A percentile compares a stretch with the other conserved stretches of the same genome.
These are phyloP conservation scores for Chrysolophus pictus DNA, from an alignment of 2,797 vertebrate genomes.

Conservation along the genomic window DNA sequence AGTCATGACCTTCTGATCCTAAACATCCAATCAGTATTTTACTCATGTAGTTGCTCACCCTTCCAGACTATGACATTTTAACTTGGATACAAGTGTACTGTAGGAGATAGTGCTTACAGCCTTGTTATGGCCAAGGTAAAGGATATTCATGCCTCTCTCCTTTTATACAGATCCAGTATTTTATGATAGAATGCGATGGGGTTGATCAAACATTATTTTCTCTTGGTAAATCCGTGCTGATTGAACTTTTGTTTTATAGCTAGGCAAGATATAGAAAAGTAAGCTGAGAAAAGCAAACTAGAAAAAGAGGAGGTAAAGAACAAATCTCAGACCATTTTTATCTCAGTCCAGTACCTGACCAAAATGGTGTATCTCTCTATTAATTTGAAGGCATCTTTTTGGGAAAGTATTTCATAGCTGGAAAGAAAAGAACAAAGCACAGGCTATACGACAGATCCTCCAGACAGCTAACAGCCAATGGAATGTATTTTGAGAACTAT, in stretches of 20 bases:
- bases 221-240: background rate
- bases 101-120: background rate
- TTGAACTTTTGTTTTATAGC: background rate
- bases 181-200: background rate
- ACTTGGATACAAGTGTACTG: too few species aligned
- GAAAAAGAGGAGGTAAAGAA: background rate
- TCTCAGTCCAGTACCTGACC: background rate
- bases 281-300: background rate
- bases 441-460: background rate
- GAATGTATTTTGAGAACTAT: constrained; percentile 11
- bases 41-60: background rate
- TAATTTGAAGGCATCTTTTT: constrained; percentile 9
- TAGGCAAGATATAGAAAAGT: background rate
- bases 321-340: background rate
- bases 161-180: background rate
- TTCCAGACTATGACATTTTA: background rate
- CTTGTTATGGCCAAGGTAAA: background rate
- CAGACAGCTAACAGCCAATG: background rate
- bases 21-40: background rate
- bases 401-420: background rate
- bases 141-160: background rate
- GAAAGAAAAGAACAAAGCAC: background rate
- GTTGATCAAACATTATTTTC: background rate
- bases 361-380: constrained; percentile 8
- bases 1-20: background rate